A percentile compares a stretch with the other conserved stretches of the same genome.
Evolutionary conservation across 2,888 invertebrate genomes (phyloP).

Genomic region (Synanthedon andrenaeformis): DNA sequence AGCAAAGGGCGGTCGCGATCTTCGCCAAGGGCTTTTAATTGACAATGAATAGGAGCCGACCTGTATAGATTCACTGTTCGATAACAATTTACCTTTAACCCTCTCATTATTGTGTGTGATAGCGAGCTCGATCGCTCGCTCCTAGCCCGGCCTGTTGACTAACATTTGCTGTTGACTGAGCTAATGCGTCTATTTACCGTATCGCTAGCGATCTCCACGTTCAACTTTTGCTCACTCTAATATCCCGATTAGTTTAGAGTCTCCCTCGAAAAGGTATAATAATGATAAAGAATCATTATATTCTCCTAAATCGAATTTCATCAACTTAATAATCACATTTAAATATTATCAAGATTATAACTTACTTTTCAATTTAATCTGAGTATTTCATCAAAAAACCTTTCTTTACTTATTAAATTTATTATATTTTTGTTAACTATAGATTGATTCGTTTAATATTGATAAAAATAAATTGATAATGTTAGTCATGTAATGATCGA

Average conservation of each 20-base stretch:
- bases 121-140: slow-evolving; percentile 1
- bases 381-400: no score
- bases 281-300: slow-evolving; percentile 2
- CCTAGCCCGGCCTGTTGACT: slow-evolving; percentile 20
- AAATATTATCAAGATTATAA: no score
- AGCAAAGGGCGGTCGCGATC: slow-evolving; percentile 59
- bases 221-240: slow-evolving; percentile 3
- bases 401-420: no score
- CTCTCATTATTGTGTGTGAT: slow-evolving; percentile 33
- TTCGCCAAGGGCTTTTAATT: slow-evolving; percentile 56
- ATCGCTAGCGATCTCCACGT: slow-evolving; percentile 10
- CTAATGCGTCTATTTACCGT: slow-evolving; percentile 28
- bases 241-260: slow-evolving; percentile 5
- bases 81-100: slow-evolving; percentile 48
- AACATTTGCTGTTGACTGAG: slow-evolving; percentile 4
- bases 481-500: no score
- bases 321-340: no score
- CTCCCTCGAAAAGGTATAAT: slow-evolving; percentile 21
- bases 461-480: no score
- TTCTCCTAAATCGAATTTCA: background rate
- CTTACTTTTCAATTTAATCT: no score
- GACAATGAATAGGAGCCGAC: slow-evolving; percentile 51
- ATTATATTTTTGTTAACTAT: no score
- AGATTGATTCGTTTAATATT: no score
- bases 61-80: slow-evolving; percentile 34